Evolutionary conservation across 2,888 invertebrate genomes (phyloP).

Genomic region (Metopia argyrocephala): DNA sequence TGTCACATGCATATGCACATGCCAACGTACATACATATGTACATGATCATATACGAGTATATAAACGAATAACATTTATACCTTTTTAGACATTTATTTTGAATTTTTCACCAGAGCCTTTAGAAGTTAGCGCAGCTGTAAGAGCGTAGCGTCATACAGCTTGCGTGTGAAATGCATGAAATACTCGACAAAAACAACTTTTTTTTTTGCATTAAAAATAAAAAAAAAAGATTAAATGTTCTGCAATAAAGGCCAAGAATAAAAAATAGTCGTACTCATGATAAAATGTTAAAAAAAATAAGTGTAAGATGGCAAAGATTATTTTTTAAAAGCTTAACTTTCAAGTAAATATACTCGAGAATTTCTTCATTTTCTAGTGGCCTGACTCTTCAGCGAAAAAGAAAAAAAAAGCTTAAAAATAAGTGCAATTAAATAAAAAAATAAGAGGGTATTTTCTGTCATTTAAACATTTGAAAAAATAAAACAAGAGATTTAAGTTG

Average conservation of each 20-base stretch:
- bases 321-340: slow-evolving; percentile 49
- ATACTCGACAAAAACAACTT: no score
- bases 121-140: not conserved
- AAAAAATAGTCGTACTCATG: not conserved
- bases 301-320: slow-evolving; percentile 17
- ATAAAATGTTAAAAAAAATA: not conserved
- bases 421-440: not conserved
- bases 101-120: not conserved
- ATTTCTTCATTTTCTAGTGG: slow-evolving; percentile 22
- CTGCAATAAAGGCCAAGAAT: not conserved
- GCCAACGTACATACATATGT: not conserved
- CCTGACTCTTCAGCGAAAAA: slow-evolving; percentile 17
- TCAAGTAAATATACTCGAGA: slow-evolving; percentile 53
- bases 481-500: slow-evolving; percentile 1
- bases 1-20: not conserved
- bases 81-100: not conserved
- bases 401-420: slow-evolving; percentile 22
- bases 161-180: not conserved
- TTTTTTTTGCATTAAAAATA: no score
- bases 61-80: not conserved
- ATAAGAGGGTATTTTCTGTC: not conserved
- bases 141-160: not conserved
- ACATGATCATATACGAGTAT: not conserved
- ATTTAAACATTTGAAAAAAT: not conserved
- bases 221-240: not conserved